Conservation (phyloP, 2,888 invertebrate species). For the Nezara viridula region DNA sequence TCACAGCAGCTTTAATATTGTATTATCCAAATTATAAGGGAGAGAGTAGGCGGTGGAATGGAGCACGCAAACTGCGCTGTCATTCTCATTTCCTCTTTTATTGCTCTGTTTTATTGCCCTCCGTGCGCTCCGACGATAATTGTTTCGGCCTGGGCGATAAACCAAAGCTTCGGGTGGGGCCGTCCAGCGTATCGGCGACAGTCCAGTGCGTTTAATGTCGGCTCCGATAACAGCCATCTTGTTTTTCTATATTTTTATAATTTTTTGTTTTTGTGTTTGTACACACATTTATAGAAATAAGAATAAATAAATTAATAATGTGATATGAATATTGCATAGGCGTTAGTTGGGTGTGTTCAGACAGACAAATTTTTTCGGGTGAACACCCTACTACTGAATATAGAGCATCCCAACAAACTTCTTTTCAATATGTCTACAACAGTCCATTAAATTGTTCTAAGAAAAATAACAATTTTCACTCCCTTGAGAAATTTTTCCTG, state of each 20-base stretch:
- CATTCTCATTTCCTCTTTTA: slow-evolving; percentile 47
- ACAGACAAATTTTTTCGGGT: too few relatives aligned
- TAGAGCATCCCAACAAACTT: too few relatives aligned
- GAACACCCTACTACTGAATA: too few relatives aligned
- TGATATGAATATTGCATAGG: too few relatives aligned
- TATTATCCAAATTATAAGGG: not conserved
- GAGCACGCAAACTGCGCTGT: not conserved
- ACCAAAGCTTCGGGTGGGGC: slow-evolving; percentile 8
- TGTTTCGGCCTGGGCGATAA: slow-evolving; percentile 37
- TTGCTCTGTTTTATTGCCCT: slow-evolving; percentile 11
- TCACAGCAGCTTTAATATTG: not conserved
- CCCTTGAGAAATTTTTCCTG: too few relatives aligned
- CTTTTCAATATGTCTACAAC: too few relatives aligned
- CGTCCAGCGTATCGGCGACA: not conserved
- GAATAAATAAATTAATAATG: too few relatives aligned
- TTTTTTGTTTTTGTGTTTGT: too few relatives aligned
- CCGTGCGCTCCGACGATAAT: not conserved
- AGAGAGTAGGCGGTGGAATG: slow-evolving; percentile 1
- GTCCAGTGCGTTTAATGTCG: not conserved
- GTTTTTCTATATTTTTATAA: not conserved
- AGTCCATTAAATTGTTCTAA: too few relatives aligned
- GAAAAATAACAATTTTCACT: too few relatives aligned
- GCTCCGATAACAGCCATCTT: not conserved
- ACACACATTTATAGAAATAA: too few relatives aligned
- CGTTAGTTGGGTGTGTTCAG: too few relatives aligned